Conservation (phyloP, 1,140 invertebrate species). For the Limonius californicus region DNA sequence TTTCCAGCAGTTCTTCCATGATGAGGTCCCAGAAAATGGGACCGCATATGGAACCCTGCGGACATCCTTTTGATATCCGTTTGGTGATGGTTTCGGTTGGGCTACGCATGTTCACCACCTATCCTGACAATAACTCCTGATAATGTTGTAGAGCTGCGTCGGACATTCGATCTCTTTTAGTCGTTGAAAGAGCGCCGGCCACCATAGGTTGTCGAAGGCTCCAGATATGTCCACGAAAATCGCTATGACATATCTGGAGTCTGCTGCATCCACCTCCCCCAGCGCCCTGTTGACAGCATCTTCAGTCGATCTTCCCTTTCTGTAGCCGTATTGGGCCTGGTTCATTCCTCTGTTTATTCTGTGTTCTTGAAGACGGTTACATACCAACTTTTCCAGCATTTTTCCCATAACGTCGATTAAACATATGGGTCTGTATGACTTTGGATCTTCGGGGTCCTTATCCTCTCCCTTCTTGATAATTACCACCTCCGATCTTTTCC, state of each 20-base stretch:
- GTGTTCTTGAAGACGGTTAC: slow-evolving; percentile 20
- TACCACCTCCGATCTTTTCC: not conserved
- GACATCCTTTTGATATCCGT: slow-evolving; percentile 42
- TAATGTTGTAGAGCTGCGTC: not conserved
- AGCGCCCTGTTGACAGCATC: not conserved
- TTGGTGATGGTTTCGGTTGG: slow-evolving; percentile 21
- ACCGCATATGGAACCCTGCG: slow-evolving; percentile 47
- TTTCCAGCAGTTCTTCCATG: slow-evolving; percentile 39
- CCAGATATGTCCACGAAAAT: slow-evolving; percentile 48
- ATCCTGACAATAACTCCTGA: slow-evolving; percentile 16
- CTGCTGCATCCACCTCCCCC: too few relatives aligned
- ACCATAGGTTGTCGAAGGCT: slow-evolving; percentile 47
- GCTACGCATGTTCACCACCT: not conserved
- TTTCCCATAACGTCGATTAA: slow-evolving; percentile 44
- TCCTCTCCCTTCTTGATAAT: not conserved
- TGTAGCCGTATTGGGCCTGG: not conserved
- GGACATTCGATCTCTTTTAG: slow-evolving; percentile 25
- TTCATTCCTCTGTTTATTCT: not conserved
- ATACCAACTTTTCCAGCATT: slow-evolving; percentile 39
- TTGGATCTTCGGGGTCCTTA: not conserved
- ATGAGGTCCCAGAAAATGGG: slow-evolving; percentile 45
- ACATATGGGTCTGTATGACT: slow-evolving; percentile 40
- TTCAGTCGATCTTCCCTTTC: not conserved
- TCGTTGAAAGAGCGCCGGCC: slow-evolving; percentile 41
- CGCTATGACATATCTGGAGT: slow-evolving; percentile 36